A percentile compares a stretch with the other conserved stretches of the same genome.
Conservation (phyloP, 2,113 vertebrate species). For the Grantiella picta region DNA sequence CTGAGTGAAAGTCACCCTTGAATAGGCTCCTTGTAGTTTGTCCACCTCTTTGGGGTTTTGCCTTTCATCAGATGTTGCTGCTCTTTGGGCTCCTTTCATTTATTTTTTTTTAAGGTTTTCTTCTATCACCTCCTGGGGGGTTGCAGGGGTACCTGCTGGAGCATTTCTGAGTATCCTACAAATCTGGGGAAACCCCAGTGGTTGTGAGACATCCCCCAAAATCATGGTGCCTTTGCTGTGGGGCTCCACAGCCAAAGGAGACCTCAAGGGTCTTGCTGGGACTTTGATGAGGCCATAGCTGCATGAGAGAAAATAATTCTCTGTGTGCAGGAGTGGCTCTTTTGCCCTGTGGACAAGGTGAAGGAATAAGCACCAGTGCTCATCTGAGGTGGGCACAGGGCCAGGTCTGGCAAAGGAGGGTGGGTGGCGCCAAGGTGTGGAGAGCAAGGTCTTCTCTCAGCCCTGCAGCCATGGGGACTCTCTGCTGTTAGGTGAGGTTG, state of each 20-base stretch:
- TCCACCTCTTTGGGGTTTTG: not conserved
- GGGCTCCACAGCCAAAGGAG: not conserved
- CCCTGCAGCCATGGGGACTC: not conserved
- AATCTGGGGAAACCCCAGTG: not conserved
- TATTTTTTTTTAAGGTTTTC: not conserved
- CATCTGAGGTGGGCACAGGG: not conserved
- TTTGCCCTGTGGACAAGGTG: not conserved
- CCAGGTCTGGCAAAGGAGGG: not conserved
- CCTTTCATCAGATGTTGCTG: not conserved
- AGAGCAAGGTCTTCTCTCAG: not conserved
- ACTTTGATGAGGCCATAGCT: not conserved
- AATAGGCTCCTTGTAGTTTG: not conserved
- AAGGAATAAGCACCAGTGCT: not conserved
- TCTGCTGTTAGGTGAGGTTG: not conserved
- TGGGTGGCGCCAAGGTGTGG: not conserved
- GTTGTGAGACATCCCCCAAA: not conserved
- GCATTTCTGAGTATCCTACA: not conserved
- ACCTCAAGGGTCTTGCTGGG: not conserved
- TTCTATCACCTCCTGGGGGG: not conserved
- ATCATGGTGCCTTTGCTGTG: not conserved
- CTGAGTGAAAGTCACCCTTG: not conserved
- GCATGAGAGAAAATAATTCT: not conserved
- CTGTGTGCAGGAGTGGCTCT: not conserved
- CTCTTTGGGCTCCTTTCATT: not conserved
- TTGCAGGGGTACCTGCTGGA: not conserved